Percentiles rank a stretch among this genome's conserved stretches.
phyloP scores from a whole-genome alignment of 2,888 invertebrate genomes.

The Amiota communis region DNA sequence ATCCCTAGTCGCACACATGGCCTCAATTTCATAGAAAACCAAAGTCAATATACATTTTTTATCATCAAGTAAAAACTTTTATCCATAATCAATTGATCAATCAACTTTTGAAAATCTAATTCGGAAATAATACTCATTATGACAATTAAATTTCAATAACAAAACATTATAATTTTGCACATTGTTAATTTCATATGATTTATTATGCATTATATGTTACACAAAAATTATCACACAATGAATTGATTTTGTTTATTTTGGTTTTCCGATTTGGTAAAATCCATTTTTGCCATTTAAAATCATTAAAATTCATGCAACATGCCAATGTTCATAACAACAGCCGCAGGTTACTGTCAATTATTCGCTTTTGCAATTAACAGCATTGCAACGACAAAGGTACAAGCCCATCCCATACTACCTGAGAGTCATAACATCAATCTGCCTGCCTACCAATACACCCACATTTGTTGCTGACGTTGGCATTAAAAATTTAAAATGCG shows the following conservation, averaged over 20 bases:
- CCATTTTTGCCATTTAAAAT: slow-evolving; percentile 15
- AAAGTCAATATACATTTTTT: too few relatives aligned
- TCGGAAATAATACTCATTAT: background rate
- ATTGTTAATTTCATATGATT: slow-evolving; percentile 11
- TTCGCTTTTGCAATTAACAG: slow-evolving; percentile 58
- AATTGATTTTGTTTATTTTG: too few relatives aligned
- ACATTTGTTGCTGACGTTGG: slow-evolving; percentile 8
- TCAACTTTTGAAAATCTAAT: background rate
- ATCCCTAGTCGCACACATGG: too few relatives aligned
- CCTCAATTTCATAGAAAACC: too few relatives aligned
- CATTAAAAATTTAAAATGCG: slow-evolving; percentile 41
- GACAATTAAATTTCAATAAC: slow-evolving; percentile 19
- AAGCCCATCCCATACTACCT: background rate
- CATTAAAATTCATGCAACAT: slow-evolving; percentile 23
- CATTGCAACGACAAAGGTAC: slow-evolving; percentile 38
- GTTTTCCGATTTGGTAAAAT: background rate
- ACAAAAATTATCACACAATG: too few relatives aligned
- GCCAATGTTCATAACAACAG: slow-evolving; percentile 24
- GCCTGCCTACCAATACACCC: too few relatives aligned
- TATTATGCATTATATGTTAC: slow-evolving; percentile 15
- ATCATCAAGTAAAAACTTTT: too few relatives aligned
- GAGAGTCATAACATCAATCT: too few relatives aligned
- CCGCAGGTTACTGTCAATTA: slow-evolving; percentile 58
- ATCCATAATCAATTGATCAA: too few relatives aligned
- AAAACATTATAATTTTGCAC: background rate